A percentile compares a stretch with the other conserved stretches of the same genome.
Evolutionary conservation across 2,113 vertebrate species (phyloP).

Genomic region (Chauna torquata): DNA sequence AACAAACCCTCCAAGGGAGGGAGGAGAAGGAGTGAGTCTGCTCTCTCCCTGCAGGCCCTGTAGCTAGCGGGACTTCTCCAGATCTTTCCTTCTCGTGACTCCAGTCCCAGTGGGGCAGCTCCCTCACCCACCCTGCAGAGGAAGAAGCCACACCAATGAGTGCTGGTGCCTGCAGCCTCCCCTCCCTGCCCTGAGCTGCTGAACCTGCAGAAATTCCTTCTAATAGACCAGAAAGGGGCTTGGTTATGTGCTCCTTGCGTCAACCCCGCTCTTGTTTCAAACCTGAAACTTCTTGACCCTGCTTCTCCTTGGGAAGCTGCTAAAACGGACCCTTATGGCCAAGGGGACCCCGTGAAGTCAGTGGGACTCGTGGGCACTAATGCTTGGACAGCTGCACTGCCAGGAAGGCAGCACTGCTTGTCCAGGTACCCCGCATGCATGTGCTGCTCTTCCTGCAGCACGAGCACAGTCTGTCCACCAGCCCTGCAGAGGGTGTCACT

Average conservation of each 20-base stretch:
- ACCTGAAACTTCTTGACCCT: background rate
- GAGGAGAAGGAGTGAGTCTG: background rate
- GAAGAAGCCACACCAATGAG: background rate
- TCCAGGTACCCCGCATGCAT: fast-evolving
- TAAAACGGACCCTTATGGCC: background rate
- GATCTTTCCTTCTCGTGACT: background rate
- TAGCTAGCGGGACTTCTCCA: fast-evolving
- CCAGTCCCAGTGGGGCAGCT: background rate
- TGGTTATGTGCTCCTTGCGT: background rate
- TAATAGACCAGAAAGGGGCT: background rate
- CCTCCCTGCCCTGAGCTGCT: background rate
- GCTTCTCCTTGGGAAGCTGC: background rate
- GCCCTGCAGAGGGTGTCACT: background rate
- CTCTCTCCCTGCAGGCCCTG: background rate
- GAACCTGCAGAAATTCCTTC: background rate
- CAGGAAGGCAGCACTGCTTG: background rate
- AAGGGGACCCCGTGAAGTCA: background rate
- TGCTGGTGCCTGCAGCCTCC: background rate
- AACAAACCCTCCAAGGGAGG: background rate
- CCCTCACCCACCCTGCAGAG: background rate
- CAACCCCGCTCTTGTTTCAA: background rate
- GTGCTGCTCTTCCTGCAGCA: background rate
- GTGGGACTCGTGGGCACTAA: background rate
- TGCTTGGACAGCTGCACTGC: background rate
- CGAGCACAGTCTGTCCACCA: background rate